Base-by-base conservation (phyloP, 2,797 vertebrate species). In the Phalloptychus januarius region DNA sequence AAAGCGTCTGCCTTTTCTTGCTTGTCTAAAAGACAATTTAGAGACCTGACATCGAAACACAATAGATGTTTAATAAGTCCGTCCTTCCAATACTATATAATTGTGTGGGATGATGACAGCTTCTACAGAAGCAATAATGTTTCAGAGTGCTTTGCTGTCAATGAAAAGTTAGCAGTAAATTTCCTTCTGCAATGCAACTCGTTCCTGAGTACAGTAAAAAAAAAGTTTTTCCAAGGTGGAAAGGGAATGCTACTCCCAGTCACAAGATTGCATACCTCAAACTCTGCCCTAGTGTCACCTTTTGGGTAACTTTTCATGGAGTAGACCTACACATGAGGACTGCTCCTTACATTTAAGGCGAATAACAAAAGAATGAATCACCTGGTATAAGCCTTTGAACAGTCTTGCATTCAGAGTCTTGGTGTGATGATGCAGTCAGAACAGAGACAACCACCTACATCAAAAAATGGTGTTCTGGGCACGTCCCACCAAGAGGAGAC, bases 81-180 rank as follows among this genome's bases (percentile, higher is more conserved):
- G 6, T 44, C 11, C 7, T 38, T 33, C 18, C 28, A 20, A 38
- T 36, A 18, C 23, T 36, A 72, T 36, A 36, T 50, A 33, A 72
- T 13, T 44, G 40, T 44, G 25, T 58, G 38, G 38, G 38, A 33
- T 74, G 28, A 61, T 61, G 25, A 45, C 54, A 74, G 54, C 16
- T 61, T 61, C 46, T 25, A 72, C 45, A 10, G n/a, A 72, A 58
- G 20, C 15, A 74, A 74, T 18, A 61, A 56, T 42, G n/a, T 72
- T 72, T 23, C 46, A 50, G 31, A n/a, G 8, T 25, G 20, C 20
- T 18, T 72, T 72, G 18, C 31, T 33, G 28, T 18, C 20, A 50
- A 36, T 50, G 20, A 38, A 36, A 4, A 72, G 46, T 50, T 23
- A 50, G 52, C 71, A 52, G 5, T 48, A 33, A 10, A 33, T 48